phyloP scores from a whole-genome alignment of 2,113 vertebrate species.

The Poeciliopsis turrubarensis region DNA sequence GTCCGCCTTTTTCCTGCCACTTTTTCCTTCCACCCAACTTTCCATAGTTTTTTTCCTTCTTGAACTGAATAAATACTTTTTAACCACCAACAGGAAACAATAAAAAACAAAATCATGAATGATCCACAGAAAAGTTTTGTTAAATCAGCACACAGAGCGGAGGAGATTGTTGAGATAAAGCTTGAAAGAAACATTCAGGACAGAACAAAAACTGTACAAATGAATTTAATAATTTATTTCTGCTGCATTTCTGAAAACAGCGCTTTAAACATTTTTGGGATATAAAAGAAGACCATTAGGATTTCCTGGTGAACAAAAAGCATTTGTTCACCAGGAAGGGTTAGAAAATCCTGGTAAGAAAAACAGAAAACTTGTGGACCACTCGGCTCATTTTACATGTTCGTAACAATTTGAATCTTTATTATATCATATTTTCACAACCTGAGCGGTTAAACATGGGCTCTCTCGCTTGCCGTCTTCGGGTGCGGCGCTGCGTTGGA shows the following conservation, averaged over 20 bases:
- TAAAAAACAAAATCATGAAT: not conserved
- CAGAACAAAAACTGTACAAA: constrained; percentile 30
- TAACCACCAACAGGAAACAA: not conserved
- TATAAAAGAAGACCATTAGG: constrained; percentile 26
- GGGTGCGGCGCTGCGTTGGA: constrained; percentile 36
- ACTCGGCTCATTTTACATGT: not conserved
- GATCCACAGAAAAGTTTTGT: not conserved
- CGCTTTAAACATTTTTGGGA: not conserved
- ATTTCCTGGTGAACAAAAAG: too few species aligned
- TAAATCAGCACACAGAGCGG: not conserved
- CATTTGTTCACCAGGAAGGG: not conserved
- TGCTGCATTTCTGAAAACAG: not conserved
- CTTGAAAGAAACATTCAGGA: not conserved
- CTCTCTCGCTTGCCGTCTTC: constrained; percentile 60
- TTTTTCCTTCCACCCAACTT: not conserved
- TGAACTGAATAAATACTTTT: not conserved
- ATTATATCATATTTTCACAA: constrained; percentile 86
- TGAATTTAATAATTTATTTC: constrained; percentile 25
- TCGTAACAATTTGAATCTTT: not conserved
- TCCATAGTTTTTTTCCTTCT: not conserved
- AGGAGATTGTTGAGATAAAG: not conserved
- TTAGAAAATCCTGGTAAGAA: not conserved
- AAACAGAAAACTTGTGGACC: not conserved
- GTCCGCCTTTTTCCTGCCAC: too few species aligned
- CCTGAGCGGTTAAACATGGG: constrained; percentile 84